A percentile compares a stretch with the other conserved stretches of the same genome.
Evolutionary conservation across 1,140 invertebrate species (phyloP).

Genomic region (Drosophila pandora): DNA sequence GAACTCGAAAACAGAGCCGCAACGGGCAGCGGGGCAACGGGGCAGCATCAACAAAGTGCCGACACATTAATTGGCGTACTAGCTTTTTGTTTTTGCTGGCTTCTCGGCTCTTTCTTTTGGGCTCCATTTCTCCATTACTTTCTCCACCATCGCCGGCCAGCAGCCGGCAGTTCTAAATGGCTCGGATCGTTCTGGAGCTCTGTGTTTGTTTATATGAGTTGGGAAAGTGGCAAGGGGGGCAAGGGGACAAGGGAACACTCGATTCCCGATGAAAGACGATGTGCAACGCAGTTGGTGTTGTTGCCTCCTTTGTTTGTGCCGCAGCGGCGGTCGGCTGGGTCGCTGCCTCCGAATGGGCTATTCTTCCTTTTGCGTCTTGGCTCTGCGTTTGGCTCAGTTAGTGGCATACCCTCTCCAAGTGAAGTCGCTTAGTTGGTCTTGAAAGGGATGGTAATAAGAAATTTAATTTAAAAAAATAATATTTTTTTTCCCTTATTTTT

Average conservation of each 20-base stretch:
- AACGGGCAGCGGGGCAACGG: neutral
- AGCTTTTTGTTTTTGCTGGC: conserved; percentile 25
- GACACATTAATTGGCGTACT: conserved; percentile 64
- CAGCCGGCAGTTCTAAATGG: conserved; percentile 63
- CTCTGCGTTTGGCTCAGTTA: conserved; percentile 11
- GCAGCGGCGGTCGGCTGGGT: neutral
- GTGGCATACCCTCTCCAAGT: conserved; percentile 5
- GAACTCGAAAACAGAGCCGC: neutral
- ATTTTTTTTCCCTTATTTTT: too few species aligned
- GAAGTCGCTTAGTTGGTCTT: conserved; percentile 16
- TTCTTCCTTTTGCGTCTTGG: conserved; percentile 38
- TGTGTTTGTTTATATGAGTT: conserved; percentile 18
- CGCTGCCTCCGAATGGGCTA: neutral
- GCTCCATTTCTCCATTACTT: conserved; percentile 60
- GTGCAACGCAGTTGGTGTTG: conserved; percentile 44
- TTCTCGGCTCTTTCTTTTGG: conserved; percentile 25
- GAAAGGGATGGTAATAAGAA: conserved; percentile 7
- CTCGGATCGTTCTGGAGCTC: conserved; percentile 26
- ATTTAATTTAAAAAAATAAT: too few species aligned
- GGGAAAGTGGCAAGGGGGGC: neutral
- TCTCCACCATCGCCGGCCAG: conserved; percentile 60
- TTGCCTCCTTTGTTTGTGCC: conserved; percentile 57
- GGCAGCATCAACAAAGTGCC: conserved; percentile 28
- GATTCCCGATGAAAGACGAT: conserved; percentile 40
- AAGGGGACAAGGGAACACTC: conserved; percentile 18